Percentiles rank a stretch among this genome's conserved stretches.
Conservation (phyloP, 2,797 vertebrate species). For the Esox masquinongy region DNA sequence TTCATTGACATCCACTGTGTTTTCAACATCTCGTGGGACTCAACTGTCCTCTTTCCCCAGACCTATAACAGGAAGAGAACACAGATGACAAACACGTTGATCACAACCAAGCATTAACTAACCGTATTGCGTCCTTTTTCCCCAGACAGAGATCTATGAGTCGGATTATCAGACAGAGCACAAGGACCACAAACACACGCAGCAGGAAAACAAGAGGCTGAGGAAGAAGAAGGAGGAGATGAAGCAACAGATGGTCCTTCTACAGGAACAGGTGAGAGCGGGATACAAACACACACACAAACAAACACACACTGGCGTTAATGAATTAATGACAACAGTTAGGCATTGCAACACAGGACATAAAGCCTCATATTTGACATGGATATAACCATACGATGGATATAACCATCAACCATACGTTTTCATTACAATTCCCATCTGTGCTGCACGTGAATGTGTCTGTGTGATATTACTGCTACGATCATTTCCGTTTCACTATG, state of each 20-base stretch:
- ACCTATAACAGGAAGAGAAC: neutral
- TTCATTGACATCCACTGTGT: neutral
- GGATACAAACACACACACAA: neutral
- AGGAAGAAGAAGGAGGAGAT: constrained; percentile 65
- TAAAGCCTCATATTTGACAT: neutral
- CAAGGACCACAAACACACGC: neutral
- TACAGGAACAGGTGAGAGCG: too few relatives aligned
- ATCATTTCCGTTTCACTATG: neutral
- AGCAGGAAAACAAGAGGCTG: constrained; percentile 55
- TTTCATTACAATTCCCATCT: neutral
- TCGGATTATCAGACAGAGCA: neutral
- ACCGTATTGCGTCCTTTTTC: neutral
- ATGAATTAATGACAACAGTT: constrained; percentile 10
- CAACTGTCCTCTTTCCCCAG: neutral
- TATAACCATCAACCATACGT: neutral
- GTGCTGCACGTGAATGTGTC: neutral
- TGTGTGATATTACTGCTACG: neutral
- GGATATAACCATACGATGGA: too few relatives aligned
- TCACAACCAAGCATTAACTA: neutral
- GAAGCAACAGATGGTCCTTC: constrained; percentile 29
- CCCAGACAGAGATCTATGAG: neutral
- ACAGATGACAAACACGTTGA: neutral
- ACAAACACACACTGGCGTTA: constrained; percentile 4
- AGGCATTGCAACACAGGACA: neutral
- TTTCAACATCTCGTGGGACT: neutral